phyloP scores from a whole-genome alignment of 2,888 invertebrate species.

The Catonia carolina region DNA sequence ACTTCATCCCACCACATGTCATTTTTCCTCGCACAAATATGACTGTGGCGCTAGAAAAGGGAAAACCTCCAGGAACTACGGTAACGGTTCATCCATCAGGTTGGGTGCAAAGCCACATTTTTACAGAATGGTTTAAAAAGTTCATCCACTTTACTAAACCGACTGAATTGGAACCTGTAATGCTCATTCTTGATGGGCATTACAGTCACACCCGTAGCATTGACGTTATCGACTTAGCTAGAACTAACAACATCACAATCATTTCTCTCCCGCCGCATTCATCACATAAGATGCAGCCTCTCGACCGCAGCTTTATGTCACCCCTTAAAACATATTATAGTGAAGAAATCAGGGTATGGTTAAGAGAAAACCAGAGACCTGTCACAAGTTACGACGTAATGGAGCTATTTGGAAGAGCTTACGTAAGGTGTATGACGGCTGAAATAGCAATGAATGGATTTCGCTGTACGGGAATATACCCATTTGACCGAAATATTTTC shows the following conservation, averaged over 20 bases:
- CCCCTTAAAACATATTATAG: conserved; percentile 23
- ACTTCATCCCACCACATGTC: conserved; percentile 35
- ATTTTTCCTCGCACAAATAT: no score
- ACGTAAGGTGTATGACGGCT: conserved; percentile 2
- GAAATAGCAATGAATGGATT: conserved; percentile 4
- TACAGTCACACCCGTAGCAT: conserved; percentile 26
- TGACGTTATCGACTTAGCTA: conserved; percentile 23
- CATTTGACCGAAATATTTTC: not conserved
- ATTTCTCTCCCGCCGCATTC: conserved; percentile 29
- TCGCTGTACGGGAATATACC: conserved; percentile 6
- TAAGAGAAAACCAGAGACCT: no score
- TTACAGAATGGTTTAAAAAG: no score
- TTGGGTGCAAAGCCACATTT: conserved; percentile 38
- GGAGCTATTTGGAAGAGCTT: conserved; percentile 12
- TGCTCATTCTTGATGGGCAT: conserved; percentile 32
- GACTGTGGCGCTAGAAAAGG: no score
- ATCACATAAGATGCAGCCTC: conserved; percentile 27
- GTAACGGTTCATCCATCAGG: conserved; percentile 36
- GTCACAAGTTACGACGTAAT: not conserved
- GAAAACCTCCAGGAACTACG: conserved; percentile 36
- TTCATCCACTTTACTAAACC: conserved; percentile 35
- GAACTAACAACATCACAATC: conserved; percentile 24
- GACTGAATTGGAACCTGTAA: conserved; percentile 31
- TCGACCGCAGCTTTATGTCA: conserved; percentile 28
- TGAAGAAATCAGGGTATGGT: conserved; percentile 13